phyloP scores from a whole-genome alignment of 2,113 vertebrate species.

The Poeciliopsis occidentalis region DNA sequence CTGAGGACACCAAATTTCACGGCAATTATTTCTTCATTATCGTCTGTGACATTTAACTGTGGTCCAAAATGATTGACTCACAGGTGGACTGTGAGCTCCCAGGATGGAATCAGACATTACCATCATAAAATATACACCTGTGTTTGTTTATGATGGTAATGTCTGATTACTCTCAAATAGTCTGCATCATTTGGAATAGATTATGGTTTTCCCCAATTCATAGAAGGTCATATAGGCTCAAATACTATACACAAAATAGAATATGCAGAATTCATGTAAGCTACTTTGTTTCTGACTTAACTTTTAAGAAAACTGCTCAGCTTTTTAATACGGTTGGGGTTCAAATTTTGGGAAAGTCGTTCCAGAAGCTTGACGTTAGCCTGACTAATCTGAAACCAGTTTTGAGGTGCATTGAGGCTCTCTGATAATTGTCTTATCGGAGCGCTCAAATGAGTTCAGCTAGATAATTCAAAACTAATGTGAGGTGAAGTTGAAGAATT shows the following conservation, averaged over 20 bases:
- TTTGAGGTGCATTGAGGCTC: neutral
- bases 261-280: too few species aligned
- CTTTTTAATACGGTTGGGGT: neutral
- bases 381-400: neutral
- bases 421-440: neutral
- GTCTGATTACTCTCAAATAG: too few species aligned
- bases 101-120: neutral
- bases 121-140: neutral
- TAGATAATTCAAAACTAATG: neutral
- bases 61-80: constrained; percentile 4
- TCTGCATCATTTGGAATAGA: too few species aligned
- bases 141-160: too few species aligned
- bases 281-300: too few species aligned
- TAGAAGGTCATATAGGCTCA: too few species aligned
- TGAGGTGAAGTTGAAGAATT: neutral
- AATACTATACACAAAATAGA: too few species aligned
- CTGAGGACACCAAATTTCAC: constrained; percentile 24
- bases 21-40: constrained; percentile 33
- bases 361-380: neutral
- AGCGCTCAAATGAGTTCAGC: neutral
- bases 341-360: neutral
- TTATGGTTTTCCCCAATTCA: too few species aligned
- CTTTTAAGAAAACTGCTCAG: too few species aligned
- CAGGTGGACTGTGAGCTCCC: neutral
- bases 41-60: constrained; percentile 18